Evolutionary conservation across 2,797 vertebrate genomes (phyloP).

Genomic region (Sorex maritimensis): DNA sequence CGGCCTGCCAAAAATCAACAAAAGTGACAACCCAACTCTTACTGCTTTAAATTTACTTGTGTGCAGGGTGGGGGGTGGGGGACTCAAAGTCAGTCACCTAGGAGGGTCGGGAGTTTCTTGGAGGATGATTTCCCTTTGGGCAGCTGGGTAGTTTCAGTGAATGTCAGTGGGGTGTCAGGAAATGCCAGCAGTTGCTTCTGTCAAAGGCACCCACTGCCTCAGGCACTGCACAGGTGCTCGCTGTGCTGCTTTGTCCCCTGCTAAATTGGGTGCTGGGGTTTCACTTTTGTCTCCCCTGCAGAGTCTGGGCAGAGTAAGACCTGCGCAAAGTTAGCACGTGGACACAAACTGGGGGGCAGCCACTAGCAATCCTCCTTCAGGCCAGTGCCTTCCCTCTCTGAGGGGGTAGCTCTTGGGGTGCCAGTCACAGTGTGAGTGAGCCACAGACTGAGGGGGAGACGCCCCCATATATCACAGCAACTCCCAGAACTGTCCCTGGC

Average conservation of each 20-base stretch:
- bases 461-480: neutral
- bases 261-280: neutral
- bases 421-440: neutral
- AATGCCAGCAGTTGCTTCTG: neutral
- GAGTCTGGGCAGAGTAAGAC: neutral
- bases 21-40: too few species aligned
- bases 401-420: neutral
- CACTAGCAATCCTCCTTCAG: neutral
- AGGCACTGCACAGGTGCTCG: neutral
- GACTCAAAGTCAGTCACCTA: neutral
- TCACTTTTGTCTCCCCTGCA: neutral
- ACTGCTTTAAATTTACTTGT: too few species aligned
- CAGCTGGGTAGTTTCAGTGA: neutral
- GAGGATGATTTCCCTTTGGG: neutral
- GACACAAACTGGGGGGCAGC: neutral
- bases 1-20: too few species aligned
- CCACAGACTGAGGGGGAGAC: neutral
- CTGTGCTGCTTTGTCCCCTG: neutral
- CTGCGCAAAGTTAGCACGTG: neutral
- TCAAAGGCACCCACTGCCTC: neutral
- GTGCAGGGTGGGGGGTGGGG: neutral
- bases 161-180: neutral
- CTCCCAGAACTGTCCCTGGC: neutral
- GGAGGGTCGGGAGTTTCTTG: neutral
- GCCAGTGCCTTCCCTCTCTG: neutral